These are phyloP conservation scores for Bubalus kerabau DNA, from an alignment of 2,113 vertebrate genomes.

Conservation along the genomic window DNA sequence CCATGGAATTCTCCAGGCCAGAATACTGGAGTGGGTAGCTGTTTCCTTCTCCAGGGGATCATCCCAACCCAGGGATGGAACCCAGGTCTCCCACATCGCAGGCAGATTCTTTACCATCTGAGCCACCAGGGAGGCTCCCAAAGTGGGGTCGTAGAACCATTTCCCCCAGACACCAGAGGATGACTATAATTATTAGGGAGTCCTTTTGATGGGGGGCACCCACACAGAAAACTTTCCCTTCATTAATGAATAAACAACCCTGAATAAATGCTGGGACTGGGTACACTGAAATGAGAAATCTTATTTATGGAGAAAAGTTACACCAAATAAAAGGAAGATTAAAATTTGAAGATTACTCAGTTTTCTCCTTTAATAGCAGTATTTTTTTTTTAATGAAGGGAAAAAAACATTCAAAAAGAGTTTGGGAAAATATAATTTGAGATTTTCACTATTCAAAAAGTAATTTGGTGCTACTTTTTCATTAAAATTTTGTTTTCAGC, in stretches of 20 bases:
- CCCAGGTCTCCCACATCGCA: not conserved
- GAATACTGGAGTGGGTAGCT: not conserved
- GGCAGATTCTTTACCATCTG: not conserved
- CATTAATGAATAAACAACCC: not conserved
- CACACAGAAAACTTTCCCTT: not conserved
- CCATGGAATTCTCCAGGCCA: not conserved
- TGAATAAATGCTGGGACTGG: not conserved
- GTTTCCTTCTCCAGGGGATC: not conserved
- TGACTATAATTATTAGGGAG: not conserved
- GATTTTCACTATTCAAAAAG: not conserved
- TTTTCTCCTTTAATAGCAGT: not conserved
- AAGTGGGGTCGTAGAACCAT: not conserved
- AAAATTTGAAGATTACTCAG: not conserved
- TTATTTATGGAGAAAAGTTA: slow-evolving; percentile 10
- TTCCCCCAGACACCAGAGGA: not conserved
- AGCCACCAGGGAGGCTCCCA: not conserved
- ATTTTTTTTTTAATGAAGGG: not conserved
- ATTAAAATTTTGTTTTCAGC: not conserved
- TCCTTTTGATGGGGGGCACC: not conserved
- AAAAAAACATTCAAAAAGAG: not conserved
- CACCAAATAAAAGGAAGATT: not conserved
- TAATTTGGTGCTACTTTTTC: not conserved
- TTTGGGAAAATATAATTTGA: not conserved
- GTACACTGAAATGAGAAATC: not conserved
- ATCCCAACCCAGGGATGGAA: not conserved